Conservation (phyloP, 2,113 vertebrate species). For the Blennius ocellaris region DNA sequence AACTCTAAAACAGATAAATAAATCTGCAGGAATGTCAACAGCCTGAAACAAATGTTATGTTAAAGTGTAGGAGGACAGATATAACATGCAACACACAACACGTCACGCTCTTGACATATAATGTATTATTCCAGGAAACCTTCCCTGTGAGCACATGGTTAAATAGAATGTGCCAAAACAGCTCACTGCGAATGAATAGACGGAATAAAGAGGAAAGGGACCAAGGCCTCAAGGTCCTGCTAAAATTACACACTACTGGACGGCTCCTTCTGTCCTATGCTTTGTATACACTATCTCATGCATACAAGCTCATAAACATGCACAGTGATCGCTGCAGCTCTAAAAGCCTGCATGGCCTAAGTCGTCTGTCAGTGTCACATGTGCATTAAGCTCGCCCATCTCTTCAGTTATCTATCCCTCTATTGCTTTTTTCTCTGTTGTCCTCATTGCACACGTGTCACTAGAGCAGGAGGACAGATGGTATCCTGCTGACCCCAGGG, state of each 20-base stretch:
- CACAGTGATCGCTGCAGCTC: slow-evolving; percentile 31
- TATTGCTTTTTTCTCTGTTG: slow-evolving; percentile 47
- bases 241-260: slow-evolving; percentile 61
- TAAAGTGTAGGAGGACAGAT: neutral
- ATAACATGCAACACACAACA: neutral
- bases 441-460: slow-evolving; percentile 75
- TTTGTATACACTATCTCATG: slow-evolving; percentile 37
- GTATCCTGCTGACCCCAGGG: slow-evolving; percentile 63
- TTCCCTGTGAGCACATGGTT: neutral
- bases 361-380: slow-evolving; percentile 53
- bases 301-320: slow-evolving; percentile 45
- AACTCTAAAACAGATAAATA: neutral
- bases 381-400: slow-evolving; percentile 44
- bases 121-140: neutral
- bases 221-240: slow-evolving; percentile 42
- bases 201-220: slow-evolving; percentile 34
- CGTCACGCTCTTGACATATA: neutral
- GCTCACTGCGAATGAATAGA: slow-evolving; percentile 40
- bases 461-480: slow-evolving; percentile 77
- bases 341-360: slow-evolving; percentile 35
- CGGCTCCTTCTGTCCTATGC: slow-evolving; percentile 33
- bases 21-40: neutral
- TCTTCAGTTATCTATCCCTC: slow-evolving; percentile 41
- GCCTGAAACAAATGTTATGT: neutral
- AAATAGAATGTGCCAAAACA: slow-evolving; percentile 26